These are phyloP conservation scores for Apodemus sylvaticus DNA, from an alignment of 2,113 vertebrate species.

Conservation along the genomic window DNA sequence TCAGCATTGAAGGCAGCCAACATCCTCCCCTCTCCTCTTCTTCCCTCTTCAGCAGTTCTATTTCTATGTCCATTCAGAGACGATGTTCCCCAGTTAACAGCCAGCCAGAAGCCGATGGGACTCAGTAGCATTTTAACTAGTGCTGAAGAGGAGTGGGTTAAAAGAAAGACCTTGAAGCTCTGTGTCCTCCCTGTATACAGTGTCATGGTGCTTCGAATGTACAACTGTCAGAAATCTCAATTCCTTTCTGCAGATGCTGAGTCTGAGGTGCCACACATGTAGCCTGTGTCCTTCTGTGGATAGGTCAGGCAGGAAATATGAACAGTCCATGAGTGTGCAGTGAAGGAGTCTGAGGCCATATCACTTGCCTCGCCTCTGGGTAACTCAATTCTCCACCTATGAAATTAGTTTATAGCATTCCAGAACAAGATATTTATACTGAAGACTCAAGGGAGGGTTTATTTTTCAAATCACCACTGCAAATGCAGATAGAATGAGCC, in stretches of 20 bases:
- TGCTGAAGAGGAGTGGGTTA: neutral
- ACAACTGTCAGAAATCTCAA: neutral
- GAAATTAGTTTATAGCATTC: constrained; percentile 34
- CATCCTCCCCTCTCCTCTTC: neutral
- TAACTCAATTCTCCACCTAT: neutral
- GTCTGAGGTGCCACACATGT: neutral
- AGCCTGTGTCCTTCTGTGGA: neutral
- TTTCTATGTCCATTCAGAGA: neutral
- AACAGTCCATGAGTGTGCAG: neutral
- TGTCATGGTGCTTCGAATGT: neutral
- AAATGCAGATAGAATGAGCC: constrained; percentile 6
- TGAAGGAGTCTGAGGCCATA: neutral
- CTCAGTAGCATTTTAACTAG: neutral
- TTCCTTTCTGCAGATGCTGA: neutral
- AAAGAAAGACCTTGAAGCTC: neutral
- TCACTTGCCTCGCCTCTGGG: neutral
- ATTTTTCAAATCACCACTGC: neutral
- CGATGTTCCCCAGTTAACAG: neutral
- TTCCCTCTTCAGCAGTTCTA: neutral
- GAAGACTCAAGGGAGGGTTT: neutral
- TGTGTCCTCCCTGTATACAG: neutral
- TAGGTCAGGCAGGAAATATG: neutral
- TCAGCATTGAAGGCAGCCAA: neutral
- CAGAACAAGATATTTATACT: neutral
- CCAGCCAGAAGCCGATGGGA: neutral